These are phyloP conservation scores for Pandemis cinnamomeana DNA, from an alignment of 2,888 invertebrate species.

Conservation along the genomic window DNA sequence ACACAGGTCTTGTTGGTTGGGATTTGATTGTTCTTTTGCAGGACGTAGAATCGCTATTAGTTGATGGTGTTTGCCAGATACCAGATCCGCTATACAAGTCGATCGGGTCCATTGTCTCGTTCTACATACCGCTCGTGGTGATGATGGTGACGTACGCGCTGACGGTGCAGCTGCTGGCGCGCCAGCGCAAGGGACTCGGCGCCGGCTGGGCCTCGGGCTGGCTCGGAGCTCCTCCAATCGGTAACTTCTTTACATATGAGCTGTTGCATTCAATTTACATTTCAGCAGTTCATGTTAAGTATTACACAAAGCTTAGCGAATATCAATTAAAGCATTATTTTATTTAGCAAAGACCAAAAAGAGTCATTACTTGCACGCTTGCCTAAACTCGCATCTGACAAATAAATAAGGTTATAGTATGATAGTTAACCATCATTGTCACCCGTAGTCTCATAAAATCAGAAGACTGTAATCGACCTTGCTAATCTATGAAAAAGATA, in stretches of 20 bases:
- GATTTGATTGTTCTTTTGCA: conserved; percentile 67
- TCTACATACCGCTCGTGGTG: conserved; percentile 97
- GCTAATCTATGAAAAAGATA: too few species aligned
- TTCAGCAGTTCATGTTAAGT: not conserved
- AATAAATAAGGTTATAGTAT: too few species aligned
- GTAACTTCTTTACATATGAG: conserved; percentile 60
- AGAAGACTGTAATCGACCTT: too few species aligned
- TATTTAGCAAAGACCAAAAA: not conserved
- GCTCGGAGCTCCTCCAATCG: conserved; percentile 86
- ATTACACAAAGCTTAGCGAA: not conserved
- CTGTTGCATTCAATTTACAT: not conserved
- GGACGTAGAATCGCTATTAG: conserved; percentile 93
- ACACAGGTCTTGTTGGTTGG: not conserved
- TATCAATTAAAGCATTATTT: not conserved
- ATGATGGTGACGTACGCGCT: conserved; percentile 98
- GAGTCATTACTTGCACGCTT: not conserved
- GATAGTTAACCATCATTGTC: too few species aligned
- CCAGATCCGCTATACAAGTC: conserved; percentile 95
- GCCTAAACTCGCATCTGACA: not conserved
- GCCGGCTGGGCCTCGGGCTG: conserved; percentile 91
- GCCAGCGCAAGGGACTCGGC: conserved; percentile 89
- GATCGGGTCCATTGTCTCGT: conserved; percentile 97
- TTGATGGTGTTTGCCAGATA: conserved; percentile 93
- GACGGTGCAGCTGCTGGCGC: conserved; percentile 93
- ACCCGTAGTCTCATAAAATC: too few species aligned